Evolutionary conservation across 2,113 vertebrate genomes (phyloP).

Genomic region (Semnornis frantzii): DNA sequence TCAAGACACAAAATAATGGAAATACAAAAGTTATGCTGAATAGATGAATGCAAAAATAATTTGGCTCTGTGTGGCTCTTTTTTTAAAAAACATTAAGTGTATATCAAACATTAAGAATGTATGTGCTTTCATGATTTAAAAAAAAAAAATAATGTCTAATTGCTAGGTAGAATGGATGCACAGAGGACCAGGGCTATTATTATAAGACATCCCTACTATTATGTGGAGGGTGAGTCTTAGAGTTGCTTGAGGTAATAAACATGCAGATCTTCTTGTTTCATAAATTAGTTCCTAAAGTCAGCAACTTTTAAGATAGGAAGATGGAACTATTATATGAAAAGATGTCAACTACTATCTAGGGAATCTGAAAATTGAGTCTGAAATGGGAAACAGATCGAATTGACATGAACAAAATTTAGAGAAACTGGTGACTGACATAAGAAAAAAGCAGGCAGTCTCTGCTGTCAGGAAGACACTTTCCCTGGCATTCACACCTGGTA

Average conservation of each 20-base stretch:
- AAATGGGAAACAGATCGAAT: neutral
- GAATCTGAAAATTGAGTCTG: neutral
- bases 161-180: neutral
- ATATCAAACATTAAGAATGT: neutral
- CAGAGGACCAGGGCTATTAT: neutral
- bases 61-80: neutral
- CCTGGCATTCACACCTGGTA: rapidly evolving
- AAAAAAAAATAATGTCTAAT: neutral
- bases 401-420: neutral
- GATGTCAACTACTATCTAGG: neutral
- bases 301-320: neutral
- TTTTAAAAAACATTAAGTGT: neutral
- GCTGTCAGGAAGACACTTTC: neutral
- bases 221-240: neutral
- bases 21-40: neutral
- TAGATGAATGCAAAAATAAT: neutral
- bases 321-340: neutral
- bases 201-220: neutral
- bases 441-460: rapidly evolving
- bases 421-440: neutral
- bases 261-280: neutral
- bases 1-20: neutral
- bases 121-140: neutral
- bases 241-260: neutral
- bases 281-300: constrained; percentile 2